Evolutionary conservation across 2,888 invertebrate genomes (phyloP).

Genomic region (Trachelus troglodyta): DNA sequence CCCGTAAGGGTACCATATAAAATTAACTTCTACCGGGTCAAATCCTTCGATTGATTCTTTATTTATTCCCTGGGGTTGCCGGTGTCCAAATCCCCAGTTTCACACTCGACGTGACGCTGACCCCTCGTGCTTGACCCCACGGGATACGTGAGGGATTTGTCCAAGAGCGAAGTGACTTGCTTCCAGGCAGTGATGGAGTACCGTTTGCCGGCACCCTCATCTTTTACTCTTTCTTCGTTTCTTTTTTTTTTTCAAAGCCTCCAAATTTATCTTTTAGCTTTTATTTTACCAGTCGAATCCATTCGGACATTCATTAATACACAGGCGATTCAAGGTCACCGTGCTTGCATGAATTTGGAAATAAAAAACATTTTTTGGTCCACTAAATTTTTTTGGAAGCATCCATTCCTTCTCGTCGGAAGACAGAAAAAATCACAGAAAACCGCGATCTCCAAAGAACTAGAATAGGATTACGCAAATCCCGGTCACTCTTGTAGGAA

Average conservation of each 20-base stretch:
- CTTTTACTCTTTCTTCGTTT: neutral
- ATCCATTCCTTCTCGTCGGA: neutral
- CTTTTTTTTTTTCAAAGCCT: neutral
- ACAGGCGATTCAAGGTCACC: neutral
- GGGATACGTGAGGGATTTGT: constrained; percentile 40
- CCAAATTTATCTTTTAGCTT: neutral
- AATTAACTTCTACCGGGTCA: constrained; percentile 21
- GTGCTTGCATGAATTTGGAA: neutral
- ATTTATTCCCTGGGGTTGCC: constrained; percentile 35
- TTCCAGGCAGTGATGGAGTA: constrained; percentile 25
- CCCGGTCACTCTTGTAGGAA: constrained; percentile 59
- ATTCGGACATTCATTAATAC: neutral
- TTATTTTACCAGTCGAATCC: neutral
- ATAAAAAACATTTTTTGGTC: neutral
- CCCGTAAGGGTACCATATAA: neutral
- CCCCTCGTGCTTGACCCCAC: constrained; percentile 48
- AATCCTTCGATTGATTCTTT: constrained; percentile 54
- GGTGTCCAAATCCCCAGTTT: constrained; percentile 53
- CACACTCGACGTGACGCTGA: constrained; percentile 61
- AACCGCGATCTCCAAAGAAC: neutral
- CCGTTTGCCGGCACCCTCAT: constrained; percentile 8
- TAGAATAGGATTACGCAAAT: constrained; percentile 61
- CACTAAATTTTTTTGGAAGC: neutral
- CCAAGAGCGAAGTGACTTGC: constrained; percentile 26
- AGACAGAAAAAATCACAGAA: neutral